Evolutionary conservation across 2,888 invertebrate genomes (phyloP), one percentile per base, ranked within the genome.

Genomic region (Drosophila yooni): DNA sequence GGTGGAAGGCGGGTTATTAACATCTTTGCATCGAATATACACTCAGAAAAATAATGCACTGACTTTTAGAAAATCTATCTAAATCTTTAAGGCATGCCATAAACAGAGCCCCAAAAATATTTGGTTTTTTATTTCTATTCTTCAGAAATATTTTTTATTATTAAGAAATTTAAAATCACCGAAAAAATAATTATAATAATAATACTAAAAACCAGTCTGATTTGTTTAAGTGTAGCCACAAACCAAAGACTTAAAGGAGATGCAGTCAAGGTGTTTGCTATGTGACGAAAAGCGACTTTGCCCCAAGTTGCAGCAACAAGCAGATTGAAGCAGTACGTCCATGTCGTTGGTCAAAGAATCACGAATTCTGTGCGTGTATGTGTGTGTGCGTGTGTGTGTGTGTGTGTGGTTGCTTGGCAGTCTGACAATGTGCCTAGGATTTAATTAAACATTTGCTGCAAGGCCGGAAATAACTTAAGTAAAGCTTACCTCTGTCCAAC

Each of bases 371-470:
- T 29, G 31, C 8, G 27, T 27, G 18, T 11, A 0, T 15, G 0
- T 7, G 13, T 15, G 11, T 21, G 15, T n/a, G 40, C 1, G 34
- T 25, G 15, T 15, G 8, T 7, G 2, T 38, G 34, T 52, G 59
- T 29, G 48, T 48, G 27, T 38, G 21, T 6, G 21, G 2, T 8
- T 25, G 46, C 38, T 53, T 27, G 43, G 52, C 38, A 36, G 29
- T 29, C 13, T 31, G 29, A 15, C 40, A 59, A 56, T 70, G 54
- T 48, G 25, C 74, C 54, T 66, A 61, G 70, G 70, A 85, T 83
- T 83, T 85, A 83, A 85, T 83, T 88, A 88, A 83, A 88, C 75
- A 83, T 72, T 83, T 70, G 79, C 66, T 70, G 73, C 74, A 73
- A 74, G 70, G 52, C 88, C 84, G 88, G 84, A 85, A 85, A 85